These are phyloP conservation scores for Malaclemys terrapin DNA, from an alignment of 2,113 vertebrate genomes.

Conservation along the genomic window DNA sequence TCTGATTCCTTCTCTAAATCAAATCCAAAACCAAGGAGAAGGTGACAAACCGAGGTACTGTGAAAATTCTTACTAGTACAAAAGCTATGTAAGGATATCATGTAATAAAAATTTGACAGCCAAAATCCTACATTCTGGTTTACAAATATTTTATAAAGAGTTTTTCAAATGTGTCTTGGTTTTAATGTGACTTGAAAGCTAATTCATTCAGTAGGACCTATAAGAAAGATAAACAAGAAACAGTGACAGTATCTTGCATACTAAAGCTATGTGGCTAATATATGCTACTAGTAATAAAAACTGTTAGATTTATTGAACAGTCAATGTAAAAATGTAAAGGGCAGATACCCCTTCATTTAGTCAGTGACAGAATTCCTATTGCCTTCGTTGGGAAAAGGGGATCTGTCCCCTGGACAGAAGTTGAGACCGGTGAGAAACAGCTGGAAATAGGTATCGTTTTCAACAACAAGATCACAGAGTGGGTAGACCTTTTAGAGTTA, in stretches of 20 bases:
- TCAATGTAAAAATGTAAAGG: background rate
- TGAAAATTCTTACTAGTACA: background rate
- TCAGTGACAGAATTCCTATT: background rate
- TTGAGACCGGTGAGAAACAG: background rate
- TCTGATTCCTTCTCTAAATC: slow-evolving; percentile 12
- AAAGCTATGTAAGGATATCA: background rate
- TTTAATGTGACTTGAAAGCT: background rate
- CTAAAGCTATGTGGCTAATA: background rate
- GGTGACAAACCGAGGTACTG: background rate
- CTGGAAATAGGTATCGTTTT: background rate
- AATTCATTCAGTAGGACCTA: background rate
- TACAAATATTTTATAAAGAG: background rate
- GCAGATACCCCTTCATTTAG: background rate
- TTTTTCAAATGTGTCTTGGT: background rate
- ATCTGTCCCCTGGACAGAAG: background rate
- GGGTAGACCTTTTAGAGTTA: background rate
- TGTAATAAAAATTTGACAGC: background rate
- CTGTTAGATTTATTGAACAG: background rate
- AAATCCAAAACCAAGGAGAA: background rate
- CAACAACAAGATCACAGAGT: background rate
- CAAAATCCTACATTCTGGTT: background rate
- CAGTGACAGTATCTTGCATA: background rate
- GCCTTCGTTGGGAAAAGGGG: background rate
- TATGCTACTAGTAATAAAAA: background rate
- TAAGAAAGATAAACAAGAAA: background rate